Evolutionary conservation across 2,888 invertebrate species (phyloP), one percentile per base, ranked within the genome.

Genomic region (Vesta saturnalis): DNA sequence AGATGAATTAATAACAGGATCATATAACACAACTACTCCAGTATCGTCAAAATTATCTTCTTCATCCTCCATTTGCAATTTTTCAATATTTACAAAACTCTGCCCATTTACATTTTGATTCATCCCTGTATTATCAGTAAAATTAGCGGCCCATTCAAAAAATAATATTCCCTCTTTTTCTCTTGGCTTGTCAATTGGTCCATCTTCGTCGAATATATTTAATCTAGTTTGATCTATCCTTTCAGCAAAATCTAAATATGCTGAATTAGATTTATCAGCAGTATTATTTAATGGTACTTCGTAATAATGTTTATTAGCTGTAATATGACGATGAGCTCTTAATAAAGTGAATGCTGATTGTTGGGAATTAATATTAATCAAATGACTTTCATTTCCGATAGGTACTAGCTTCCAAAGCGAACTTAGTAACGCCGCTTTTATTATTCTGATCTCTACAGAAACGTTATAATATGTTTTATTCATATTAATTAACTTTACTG

Each of bases 401-500:
- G 15, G 23, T 43, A 56, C 46, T 18, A 92, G 80, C 49, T 83
- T 82, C 92, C 92, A 92, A 70, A 86, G 85, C 39, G 87, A 83
- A 76, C 92, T 90, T 46, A 90, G 82, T 35, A 91, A 80, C 0
- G 89, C 87, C 1, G 89, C 87, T 73, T 89, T 88, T 22, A 88
- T 79, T 16, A 91, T 79, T 71, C 87, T 86, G 15, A 91, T 84
- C 76, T 82, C 86, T 67, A 83, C 89, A 74, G 81, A 80, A n/a
- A 88, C 85, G 0, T 87, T 86, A 77, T 89, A 88, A 76, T 90
- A 90, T 12, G 88, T 85, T 75, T 88, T 87, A 80, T 90, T 90
- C 39, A 90, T 85, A 82, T 94, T 94, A 76, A 90, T 91, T 0
- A 92, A 85, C 77, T 89, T 90, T 1, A 93, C 83, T 35, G 91